Evolutionary conservation across 2,113 vertebrate species (phyloP).

Genomic region (Gallinago undulata): DNA sequence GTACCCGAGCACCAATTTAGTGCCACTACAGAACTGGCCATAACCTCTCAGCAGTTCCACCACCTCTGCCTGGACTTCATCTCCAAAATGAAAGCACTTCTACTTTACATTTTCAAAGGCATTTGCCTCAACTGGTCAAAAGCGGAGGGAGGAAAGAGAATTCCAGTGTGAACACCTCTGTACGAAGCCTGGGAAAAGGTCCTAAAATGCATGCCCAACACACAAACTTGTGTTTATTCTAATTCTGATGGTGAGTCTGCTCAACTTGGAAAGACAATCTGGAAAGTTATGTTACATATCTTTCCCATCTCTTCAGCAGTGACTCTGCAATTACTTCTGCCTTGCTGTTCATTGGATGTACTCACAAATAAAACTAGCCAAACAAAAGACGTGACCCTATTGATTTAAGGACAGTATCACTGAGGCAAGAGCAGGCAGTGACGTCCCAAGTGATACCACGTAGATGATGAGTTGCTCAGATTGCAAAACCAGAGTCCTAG

Average conservation of each 20-base stretch:
- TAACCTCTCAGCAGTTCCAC: neutral
- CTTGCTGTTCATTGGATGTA: neutral
- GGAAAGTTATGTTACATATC: neutral
- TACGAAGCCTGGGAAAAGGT: neutral
- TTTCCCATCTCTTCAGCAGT: neutral
- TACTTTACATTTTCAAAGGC: neutral
- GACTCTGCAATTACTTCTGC: neutral
- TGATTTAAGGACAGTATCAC: neutral
- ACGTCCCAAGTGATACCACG: neutral
- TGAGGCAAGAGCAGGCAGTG: neutral
- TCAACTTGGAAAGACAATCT: neutral
- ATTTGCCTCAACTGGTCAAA: neutral
- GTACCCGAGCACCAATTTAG: neutral
- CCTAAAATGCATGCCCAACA: neutral
- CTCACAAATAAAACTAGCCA: neutral
- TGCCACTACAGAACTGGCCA: neutral
- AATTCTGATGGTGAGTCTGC: neutral
- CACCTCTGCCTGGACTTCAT: neutral
- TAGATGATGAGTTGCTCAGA: neutral
- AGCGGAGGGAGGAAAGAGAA: neutral
- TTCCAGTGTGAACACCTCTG: neutral
- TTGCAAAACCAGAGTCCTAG: neutral
- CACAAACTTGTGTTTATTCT: neutral
- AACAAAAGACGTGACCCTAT: neutral
- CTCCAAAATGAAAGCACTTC: neutral